Base-by-base conservation (phyloP, 1,140 invertebrate genomes). In the Drosophila azteca region DNA sequence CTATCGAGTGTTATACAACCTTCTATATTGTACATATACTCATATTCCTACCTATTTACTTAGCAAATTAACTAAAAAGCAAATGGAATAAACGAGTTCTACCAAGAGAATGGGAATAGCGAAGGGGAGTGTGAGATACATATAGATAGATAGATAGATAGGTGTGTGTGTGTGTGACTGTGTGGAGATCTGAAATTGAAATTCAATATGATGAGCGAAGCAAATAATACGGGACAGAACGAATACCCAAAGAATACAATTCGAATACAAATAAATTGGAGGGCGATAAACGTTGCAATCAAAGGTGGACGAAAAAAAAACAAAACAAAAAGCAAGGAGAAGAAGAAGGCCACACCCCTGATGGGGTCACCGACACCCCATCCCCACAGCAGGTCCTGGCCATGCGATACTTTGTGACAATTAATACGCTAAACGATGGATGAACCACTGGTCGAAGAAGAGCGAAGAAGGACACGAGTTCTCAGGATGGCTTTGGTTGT, bases 41-140 rank as follows among this genome's bases (percentile, higher is more conserved):
- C 9, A 8, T 31, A 8, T 31, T 44, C 54, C 70, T 43, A 41
- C 11, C 52, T 83, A 89, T 89, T 89, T 88, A 88, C 83, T 88
- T 88, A 88, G 84, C 63, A 83, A 88, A 88, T 89, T 88, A 89
- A 88, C 75, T 88, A 82, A 87, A 87, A 87, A 88, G 75, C 78
- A 49, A 72, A 76, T 69, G 53, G 48, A 66, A 70, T 66, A 69
- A 69, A 66, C 45, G 49, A 51, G 51, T 50, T 48, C 35, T 39
- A 6, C 2, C 13, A 13, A 39, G 8, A 9, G 9, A 44, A 9
- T 43, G 29, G 41, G 45, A 35, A 11, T 2, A 6, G 2, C 5
- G 39, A 9, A 35, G 29, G 41, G 45, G 29, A 3, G 31, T 1
- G 31, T 31, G 31, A 31, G 7, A 31, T 31, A 31, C 31, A 31